phyloP scores from a whole-genome alignment of 2,888 invertebrate species.

The Rhaphigaster nebulosa region DNA sequence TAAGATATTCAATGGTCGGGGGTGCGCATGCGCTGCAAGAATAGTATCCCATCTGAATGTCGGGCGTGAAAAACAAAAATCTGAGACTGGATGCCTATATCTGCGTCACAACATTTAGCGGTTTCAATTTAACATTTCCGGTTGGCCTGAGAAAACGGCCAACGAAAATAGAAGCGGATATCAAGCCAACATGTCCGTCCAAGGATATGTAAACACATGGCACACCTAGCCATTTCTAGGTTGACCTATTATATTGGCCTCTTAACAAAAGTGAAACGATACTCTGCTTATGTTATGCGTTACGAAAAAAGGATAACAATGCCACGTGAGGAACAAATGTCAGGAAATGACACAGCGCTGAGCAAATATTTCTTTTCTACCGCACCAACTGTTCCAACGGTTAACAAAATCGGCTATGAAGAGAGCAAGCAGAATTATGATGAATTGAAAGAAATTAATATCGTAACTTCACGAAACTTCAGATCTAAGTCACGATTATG shows the following conservation, averaged over 20 bases:
- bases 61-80: not conserved
- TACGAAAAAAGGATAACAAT: not conserved
- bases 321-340: not conserved
- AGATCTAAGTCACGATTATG: too few relatives aligned
- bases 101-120: constrained; percentile 13
- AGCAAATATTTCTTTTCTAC: not conserved
- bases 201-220: constrained; percentile 17
- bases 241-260: not conserved
- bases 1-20: not conserved
- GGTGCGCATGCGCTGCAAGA: not conserved
- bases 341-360: not conserved
- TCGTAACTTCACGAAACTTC: too few relatives aligned
- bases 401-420: not conserved
- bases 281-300: not conserved
- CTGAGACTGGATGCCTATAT: not conserved
- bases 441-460: too few relatives aligned
- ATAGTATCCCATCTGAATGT: not conserved
- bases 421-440: not conserved
- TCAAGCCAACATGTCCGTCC: constrained; percentile 7
- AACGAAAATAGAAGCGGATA: constrained; percentile 16
- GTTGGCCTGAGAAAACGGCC: constrained; percentile 6
- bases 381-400: not conserved
- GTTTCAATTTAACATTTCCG: constrained; percentile 16
- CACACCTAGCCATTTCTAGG: not conserved
- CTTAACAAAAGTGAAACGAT: not conserved